phyloP scores from a whole-genome alignment of 2,113 vertebrate genomes.

The Callorhinus ursinus region DNA sequence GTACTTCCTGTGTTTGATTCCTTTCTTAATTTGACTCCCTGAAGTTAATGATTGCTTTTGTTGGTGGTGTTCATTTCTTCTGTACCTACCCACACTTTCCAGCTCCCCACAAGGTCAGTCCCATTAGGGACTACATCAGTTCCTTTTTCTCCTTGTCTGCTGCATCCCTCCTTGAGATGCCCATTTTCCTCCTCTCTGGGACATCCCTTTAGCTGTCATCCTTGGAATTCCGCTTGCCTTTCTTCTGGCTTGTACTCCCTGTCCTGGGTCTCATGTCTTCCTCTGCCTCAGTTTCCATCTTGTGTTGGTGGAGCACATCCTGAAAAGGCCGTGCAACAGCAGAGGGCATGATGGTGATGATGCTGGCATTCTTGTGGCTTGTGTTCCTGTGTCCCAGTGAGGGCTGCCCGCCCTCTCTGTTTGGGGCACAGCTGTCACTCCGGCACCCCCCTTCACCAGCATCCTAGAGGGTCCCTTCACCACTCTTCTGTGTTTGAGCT shows the following conservation, averaged over 20 bases:
- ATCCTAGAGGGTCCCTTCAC: neutral
- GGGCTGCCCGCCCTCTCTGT: neutral
- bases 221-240: neutral
- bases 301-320: neutral
- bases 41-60: neutral
- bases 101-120: neutral
- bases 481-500: neutral
- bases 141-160: neutral
- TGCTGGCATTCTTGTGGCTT: neutral
- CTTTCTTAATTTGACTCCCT: neutral
- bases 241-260: neutral
- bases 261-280: neutral
- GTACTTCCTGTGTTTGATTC: neutral
- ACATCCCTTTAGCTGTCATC: neutral
- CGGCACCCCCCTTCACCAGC: neutral
- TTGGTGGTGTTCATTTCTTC: neutral
- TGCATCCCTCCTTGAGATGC: neutral
- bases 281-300: neutral
- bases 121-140: neutral
- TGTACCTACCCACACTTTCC: neutral
- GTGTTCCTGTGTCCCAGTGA: neutral
- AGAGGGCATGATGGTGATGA: neutral
- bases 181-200: neutral
- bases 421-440: neutral
- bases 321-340: rapidly evolving